Evolutionary conservation across 2,888 invertebrate genomes (phyloP), one percentile per base, ranked within the genome.

Genomic region (Drosophila meridiana): DNA sequence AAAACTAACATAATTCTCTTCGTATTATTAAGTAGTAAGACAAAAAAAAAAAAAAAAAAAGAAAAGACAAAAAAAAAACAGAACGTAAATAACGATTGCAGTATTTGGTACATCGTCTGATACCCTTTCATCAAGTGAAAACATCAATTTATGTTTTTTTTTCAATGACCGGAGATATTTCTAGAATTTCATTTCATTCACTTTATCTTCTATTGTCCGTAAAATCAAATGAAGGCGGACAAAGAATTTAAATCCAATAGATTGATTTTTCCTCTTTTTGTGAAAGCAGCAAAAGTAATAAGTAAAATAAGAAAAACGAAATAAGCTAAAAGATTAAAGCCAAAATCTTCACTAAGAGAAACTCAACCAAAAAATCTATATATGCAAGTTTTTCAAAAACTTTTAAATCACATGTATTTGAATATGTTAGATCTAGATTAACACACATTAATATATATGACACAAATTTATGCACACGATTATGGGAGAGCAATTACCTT

Each of bases 331-430:
- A 45, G 40, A 64, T 74, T 61, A 45, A 79, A 82, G 85, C 82
- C 86, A 83, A 83, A 83, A 77, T 63, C 56, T 72, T 71, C 69
- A 73, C 50, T 50, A 79, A 65, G 52, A 61, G 66, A 73, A 76
- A 79, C 76, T 70, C 55, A 80, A 77, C 86, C 86, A 78, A 84
- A 83, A 85, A 80, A 48, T 70, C 47, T 57, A 63, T 52, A 28
- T 45, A 65, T 47, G 50, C 57, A 84, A 82, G 88, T 84, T 83
- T 82, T 82, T 50, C 43, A 60, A 82, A 87, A 87, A 84, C 85
- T 84, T 80, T 64, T 42, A 68, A 75, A 69, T 50, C 38, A 36
- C 32, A 40, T 55, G 55, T 80, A 75, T 60, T 60, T 36, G 30
- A 57, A 55, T 57, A 30, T 43, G 32, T 2, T 53, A 64, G 20